phyloP scores from a whole-genome alignment of 2,888 invertebrate genomes.

The Cybosia mesomella region DNA sequence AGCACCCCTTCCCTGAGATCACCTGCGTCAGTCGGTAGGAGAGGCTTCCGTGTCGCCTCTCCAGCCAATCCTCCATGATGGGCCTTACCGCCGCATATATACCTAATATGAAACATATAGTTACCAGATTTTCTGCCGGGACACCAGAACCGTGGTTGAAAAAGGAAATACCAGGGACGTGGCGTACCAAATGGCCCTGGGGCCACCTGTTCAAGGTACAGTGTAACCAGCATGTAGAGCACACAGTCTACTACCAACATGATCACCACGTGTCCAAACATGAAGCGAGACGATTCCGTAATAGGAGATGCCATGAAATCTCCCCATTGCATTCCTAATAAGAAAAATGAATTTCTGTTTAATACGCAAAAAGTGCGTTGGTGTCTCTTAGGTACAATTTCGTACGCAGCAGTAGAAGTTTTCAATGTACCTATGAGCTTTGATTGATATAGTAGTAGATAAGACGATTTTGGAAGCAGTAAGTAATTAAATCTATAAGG shows the following conservation, averaged over 20 bases:
- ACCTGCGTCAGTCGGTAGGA: no score
- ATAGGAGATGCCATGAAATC: slow-evolving; percentile 88
- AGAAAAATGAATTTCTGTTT: slow-evolving; percentile 20
- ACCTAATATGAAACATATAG: slow-evolving; percentile 33
- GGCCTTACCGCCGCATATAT: no score
- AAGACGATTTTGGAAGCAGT: no score
- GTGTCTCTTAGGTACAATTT: background rate
- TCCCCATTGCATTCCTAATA: slow-evolving; percentile 88
- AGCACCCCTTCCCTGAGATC: no score
- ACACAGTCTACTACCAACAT: slow-evolving; percentile 91
- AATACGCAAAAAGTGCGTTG: background rate
- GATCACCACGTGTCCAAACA: slow-evolving; percentile 90
- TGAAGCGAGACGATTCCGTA: slow-evolving; percentile 89
- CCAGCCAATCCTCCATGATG: no score
- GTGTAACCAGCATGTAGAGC: slow-evolving; percentile 91
- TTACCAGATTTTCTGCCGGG: slow-evolving; percentile 48
- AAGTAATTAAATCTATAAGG: no score
- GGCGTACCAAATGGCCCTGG: slow-evolving; percentile 96
- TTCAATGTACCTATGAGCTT: no score
- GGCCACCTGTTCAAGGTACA: slow-evolving; percentile 95
- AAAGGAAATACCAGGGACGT: slow-evolving; percentile 93
- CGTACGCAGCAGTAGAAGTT: background rate
- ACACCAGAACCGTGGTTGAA: slow-evolving; percentile 88
- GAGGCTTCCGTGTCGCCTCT: no score
- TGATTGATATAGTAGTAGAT: no score